Evolutionary conservation across 1,140 invertebrate species (phyloP).

Genomic region (Caenorhabditis briggsae): DNA sequence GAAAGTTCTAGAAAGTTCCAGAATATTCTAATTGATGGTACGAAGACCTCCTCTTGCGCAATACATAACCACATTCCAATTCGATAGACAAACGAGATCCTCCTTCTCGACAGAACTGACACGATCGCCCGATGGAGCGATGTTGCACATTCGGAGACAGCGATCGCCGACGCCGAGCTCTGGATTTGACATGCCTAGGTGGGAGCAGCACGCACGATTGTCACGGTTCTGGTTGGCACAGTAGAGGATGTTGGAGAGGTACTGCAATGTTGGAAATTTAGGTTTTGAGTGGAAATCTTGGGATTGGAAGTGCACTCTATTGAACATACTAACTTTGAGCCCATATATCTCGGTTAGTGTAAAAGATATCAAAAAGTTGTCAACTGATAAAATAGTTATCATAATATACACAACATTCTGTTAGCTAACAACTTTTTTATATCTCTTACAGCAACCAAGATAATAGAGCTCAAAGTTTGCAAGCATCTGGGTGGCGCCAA

Average conservation of each 20-base stretch:
- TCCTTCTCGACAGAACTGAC: conserved; percentile 70
- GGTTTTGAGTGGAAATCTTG: neutral
- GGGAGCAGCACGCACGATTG: conserved; percentile 71
- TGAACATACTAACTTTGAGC: too few species aligned
- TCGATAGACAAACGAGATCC: conserved; percentile 72
- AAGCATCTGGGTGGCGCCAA: too few species aligned
- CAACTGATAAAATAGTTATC: too few species aligned
- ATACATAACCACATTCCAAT: conserved; percentile 76
- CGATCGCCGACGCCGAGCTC: conserved; percentile 73
- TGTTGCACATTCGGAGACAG: conserved; percentile 75
- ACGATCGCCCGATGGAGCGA: conserved; percentile 67
- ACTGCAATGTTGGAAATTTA: conserved; percentile 28
- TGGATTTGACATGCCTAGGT: conserved; percentile 64
- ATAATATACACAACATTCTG: too few species aligned
- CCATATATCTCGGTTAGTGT: too few species aligned
- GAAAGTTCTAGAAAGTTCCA: too few species aligned
- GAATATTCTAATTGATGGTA: conserved; percentile 67
- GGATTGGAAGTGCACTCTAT: too few species aligned
- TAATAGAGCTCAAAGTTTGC: too few species aligned
- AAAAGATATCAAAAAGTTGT: too few species aligned
- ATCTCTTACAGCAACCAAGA: too few species aligned
- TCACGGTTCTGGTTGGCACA: conserved; percentile 75
- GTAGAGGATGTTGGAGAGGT: conserved; percentile 70
- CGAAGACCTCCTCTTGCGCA: conserved; percentile 73
- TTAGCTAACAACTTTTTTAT: too few species aligned